phyloP scores from a whole-genome alignment of 2,113 vertebrate species.

The human (Homo sapiens) region DNA sequence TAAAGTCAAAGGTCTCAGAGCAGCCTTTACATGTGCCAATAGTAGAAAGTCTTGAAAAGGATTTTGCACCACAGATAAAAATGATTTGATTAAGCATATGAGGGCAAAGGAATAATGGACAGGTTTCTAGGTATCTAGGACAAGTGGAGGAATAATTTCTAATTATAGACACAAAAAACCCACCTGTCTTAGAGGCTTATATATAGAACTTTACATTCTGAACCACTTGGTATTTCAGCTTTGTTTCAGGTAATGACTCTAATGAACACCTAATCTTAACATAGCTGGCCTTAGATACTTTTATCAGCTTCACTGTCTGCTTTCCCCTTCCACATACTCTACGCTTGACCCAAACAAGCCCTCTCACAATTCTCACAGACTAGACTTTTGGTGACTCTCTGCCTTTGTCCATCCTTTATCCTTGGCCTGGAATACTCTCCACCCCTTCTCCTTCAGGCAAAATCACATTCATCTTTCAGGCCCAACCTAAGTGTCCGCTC shows the following conservation, averaged over 20 bases:
- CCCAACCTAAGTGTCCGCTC: not conserved
- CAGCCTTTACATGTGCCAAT: not conserved
- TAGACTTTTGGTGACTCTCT: not conserved
- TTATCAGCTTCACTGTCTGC: not conserved
- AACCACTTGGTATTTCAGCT: not conserved
- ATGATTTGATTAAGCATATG: not conserved
- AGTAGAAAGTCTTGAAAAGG: not conserved
- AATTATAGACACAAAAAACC: not conserved
- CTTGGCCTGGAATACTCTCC: not conserved
- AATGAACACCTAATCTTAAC: not conserved
- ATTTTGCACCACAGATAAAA: not conserved
- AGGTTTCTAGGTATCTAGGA: not conserved
- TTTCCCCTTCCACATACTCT: not conserved
- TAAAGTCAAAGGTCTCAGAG: not conserved
- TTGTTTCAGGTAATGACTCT: constrained; percentile 25
- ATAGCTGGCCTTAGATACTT: not conserved
- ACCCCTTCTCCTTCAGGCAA: not conserved
- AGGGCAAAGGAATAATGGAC: not conserved
- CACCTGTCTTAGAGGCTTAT: not conserved
- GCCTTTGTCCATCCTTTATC: not conserved
- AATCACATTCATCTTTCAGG: not conserved
- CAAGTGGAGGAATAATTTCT: not conserved
- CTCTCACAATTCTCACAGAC: not conserved
- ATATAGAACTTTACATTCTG: not conserved
- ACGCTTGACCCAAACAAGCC: not conserved